A percentile compares a stretch with the other conserved stretches of the same genome.
phyloP scores from a whole-genome alignment of 2,797 vertebrate species.

The Hippoglossus hippoglossus region DNA sequence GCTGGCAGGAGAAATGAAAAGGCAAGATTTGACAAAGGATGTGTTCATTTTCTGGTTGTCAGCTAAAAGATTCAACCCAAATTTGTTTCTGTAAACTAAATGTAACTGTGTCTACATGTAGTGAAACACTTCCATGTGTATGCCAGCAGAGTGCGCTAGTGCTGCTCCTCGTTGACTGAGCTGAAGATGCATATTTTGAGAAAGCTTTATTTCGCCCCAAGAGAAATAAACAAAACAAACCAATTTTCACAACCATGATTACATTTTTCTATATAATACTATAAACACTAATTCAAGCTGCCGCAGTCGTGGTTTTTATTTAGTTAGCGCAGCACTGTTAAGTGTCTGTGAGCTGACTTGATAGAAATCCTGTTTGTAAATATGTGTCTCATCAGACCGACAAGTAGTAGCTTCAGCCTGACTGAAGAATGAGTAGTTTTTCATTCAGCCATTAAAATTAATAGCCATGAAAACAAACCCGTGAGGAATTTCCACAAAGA shows the following conservation, averaged over 20 bases:
- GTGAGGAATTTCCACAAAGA: conserved; percentile 44
- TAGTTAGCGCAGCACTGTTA: too few relatives aligned
- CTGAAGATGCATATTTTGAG: not conserved
- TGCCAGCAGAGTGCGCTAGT: not conserved
- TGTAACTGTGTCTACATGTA: not conserved
- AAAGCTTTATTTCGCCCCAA: not conserved
- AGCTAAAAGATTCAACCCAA: too few relatives aligned
- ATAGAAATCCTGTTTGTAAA: conserved; percentile 15
- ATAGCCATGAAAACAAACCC: conserved; percentile 39
- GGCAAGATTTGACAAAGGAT: not conserved
- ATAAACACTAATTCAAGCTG: not conserved
- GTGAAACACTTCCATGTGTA: not conserved
- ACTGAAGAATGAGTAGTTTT: conserved; percentile 31
- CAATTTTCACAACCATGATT: not conserved
- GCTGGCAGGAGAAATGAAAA: conserved; percentile 1
- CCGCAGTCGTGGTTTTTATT: too few relatives aligned
- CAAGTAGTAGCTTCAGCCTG: conserved; percentile 7
- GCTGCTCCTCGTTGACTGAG: conserved; percentile 7
- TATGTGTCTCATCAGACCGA: conserved; percentile 1
- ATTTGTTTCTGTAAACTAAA: not conserved
- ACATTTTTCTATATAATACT: not conserved
- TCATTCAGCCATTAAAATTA: conserved; percentile 14
- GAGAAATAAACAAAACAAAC: not conserved
- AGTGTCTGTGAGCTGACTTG: not conserved
- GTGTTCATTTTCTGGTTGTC: too few relatives aligned